phyloP scores from a whole-genome alignment of 2,888 invertebrate genomes.

The Chorisops tibialis region DNA sequence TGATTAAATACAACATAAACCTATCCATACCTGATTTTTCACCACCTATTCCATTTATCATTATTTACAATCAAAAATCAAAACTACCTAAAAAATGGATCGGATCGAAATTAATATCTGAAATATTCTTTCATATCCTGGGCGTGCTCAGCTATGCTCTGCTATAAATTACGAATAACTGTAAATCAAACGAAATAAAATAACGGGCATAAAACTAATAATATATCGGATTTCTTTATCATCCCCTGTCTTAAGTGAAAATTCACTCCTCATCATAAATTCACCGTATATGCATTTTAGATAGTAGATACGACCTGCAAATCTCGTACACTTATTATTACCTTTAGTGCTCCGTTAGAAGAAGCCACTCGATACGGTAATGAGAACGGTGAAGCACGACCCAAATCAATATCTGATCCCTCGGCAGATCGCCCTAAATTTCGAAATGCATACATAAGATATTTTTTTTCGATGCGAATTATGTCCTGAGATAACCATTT shows the following conservation, averaged over 20 bases:
- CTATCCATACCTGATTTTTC: no score
- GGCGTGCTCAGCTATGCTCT: conserved; percentile 6
- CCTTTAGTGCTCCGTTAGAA: conserved; percentile 18
- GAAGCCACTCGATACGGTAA: conserved; percentile 15
- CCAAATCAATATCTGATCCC: conserved; percentile 20
- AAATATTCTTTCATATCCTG: conserved; percentile 16
- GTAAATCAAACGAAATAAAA: neutral
- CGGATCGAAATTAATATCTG: no score
- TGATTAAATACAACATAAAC: no score
- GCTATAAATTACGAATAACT: conserved; percentile 1
- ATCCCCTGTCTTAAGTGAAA: neutral
- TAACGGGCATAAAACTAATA: conserved; percentile 11
- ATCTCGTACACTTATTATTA: neutral
- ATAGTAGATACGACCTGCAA: neutral
- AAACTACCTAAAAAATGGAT: no score
- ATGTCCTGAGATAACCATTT: conserved; percentile 9
- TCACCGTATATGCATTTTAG: neutral
- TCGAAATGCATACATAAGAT: conserved; percentile 12
- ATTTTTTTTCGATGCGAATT: neutral
- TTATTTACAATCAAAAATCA: no score
- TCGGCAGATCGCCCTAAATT: neutral
- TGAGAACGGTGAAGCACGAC: conserved; percentile 13
- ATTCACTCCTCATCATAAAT: conserved; percentile 8
- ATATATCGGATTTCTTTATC: conserved; percentile 21
- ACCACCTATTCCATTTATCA: no score